These are phyloP conservation scores for Malurus cyaneus DNA, from an alignment of 2,113 vertebrate genomes.

Conservation along the genomic window DNA sequence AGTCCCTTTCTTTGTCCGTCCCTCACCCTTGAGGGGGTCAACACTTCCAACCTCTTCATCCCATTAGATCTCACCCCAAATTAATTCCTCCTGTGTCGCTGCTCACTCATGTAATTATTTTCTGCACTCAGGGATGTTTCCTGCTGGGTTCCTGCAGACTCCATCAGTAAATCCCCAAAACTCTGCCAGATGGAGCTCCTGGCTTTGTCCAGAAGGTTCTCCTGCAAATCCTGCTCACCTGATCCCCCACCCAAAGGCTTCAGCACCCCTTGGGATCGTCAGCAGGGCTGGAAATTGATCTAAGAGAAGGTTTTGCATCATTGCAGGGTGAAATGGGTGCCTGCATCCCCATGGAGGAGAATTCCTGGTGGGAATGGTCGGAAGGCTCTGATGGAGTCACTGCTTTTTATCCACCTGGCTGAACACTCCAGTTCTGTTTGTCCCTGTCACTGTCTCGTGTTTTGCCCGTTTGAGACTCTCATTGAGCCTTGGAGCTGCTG, in stretches of 20 bases:
- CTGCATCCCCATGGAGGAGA: background rate
- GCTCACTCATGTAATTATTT: background rate
- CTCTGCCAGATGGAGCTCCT: background rate
- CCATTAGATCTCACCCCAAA: background rate
- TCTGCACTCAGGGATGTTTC: background rate
- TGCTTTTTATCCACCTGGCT: accelerated
- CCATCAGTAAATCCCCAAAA: background rate
- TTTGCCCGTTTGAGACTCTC: background rate
- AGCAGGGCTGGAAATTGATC: background rate
- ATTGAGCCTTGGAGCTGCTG: background rate
- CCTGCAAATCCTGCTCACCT: background rate
- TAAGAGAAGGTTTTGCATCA: background rate
- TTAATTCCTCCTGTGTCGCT: background rate
- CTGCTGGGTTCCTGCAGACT: background rate
- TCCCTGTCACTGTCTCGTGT: background rate
- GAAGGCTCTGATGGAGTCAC: background rate
- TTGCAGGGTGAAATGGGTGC: too few relatives aligned
- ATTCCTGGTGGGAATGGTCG: background rate
- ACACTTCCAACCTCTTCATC: background rate
- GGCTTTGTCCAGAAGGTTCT: background rate
- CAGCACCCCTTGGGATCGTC: background rate
- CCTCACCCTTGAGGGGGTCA: background rate
- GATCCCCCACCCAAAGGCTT: background rate
- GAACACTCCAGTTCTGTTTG: background rate
- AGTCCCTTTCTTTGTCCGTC: background rate